These are phyloP conservation scores for Monochamus alternatus DNA, from an alignment of 2,888 invertebrate genomes.

Conservation along the genomic window DNA sequence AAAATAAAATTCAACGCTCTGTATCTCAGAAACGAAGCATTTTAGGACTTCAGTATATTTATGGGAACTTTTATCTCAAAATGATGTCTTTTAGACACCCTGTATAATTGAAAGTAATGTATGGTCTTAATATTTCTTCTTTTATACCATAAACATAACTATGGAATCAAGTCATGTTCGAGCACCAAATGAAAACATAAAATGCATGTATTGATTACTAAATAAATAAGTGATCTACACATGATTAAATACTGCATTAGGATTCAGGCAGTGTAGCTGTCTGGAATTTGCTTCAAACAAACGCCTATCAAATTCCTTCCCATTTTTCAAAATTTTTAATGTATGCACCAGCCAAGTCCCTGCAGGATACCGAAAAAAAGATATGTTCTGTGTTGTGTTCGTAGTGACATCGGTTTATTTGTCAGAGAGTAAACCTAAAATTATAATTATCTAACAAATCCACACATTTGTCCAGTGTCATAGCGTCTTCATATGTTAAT, in stretches of 20 bases:
- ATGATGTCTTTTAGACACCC: too few relatives aligned
- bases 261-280: neutral
- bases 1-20: too few relatives aligned
- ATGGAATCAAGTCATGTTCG: too few relatives aligned
- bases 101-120: too few relatives aligned
- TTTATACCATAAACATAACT: too few relatives aligned
- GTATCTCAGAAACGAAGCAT: too few relatives aligned
- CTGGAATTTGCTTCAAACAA: neutral
- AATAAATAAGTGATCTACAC: too few relatives aligned
- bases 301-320: neutral
- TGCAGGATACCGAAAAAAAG: conserved; percentile 25
- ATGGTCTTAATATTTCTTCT: too few relatives aligned
- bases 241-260: neutral
- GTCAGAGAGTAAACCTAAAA: conserved; percentile 15
- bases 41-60: too few relatives aligned
- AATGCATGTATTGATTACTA: too few relatives aligned
- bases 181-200: too few relatives aligned
- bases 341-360: conserved; percentile 5
- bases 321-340: neutral
- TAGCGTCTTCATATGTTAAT: conserved; percentile 2
- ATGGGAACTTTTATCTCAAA: too few relatives aligned
- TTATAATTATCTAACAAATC: conserved; percentile 27
- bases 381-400: conserved; percentile 18
- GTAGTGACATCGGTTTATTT: conserved; percentile 22
- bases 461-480: conserved; percentile 34